Conservation (phyloP, 2,797 vertebrate genomes). For the Propithecus perrieri region DNA sequence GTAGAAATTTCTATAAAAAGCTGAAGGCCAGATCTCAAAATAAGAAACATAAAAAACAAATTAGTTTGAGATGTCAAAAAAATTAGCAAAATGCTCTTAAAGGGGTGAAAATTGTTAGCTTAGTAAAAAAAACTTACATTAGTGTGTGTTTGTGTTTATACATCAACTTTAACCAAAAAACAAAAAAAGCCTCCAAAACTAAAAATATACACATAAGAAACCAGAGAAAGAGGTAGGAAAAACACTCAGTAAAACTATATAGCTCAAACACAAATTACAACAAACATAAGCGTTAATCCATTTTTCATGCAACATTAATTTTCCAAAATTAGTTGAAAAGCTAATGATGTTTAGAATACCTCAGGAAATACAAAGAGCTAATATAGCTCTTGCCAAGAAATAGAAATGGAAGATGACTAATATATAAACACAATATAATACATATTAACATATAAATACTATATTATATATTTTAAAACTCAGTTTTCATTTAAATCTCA, state of each 20-base stretch:
- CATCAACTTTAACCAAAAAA: neutral
- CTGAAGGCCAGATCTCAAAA: neutral
- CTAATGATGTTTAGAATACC: conserved; percentile 23
- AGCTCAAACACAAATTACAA: neutral
- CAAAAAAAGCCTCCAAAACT: neutral
- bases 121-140: neutral
- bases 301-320: neutral
- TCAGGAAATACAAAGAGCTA: conserved; percentile 13
- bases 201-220: neutral
- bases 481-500: conserved; percentile 35
- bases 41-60: conserved; percentile 14
- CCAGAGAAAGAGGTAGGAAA: neutral
- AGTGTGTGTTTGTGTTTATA: no score
- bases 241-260: neutral
- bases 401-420: neutral
- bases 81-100: conserved; percentile 1
- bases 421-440: neutral
- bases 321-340: neutral
- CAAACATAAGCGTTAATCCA: conserved; percentile 2
- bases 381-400: neutral
- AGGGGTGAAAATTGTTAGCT: conserved; percentile 20
- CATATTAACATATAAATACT: neutral
- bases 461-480: conserved; percentile 12
- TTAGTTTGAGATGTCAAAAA: conserved; percentile 16
- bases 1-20: conserved; percentile 19